Base-by-base conservation (phyloP, 2,888 invertebrate species). In the Melinopterus prodromus region DNA sequence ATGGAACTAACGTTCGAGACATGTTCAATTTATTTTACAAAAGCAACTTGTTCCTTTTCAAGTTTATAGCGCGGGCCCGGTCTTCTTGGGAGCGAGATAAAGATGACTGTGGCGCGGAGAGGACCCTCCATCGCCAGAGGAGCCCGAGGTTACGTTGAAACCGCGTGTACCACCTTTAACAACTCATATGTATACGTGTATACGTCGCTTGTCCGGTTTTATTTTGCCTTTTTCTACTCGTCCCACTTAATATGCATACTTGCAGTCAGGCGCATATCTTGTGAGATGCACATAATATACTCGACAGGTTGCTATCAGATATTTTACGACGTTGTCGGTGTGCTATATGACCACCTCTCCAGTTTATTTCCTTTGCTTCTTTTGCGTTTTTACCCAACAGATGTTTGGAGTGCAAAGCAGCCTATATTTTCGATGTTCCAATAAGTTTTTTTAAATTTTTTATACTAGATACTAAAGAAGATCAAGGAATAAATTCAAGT, bases 11-110 rank as follows among this genome's bases (percentile, higher is more conserved):
- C 81, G 82, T 79, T 78, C 82, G 80, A 83, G 83, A 82, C 82
- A 80, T 82, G 83, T 84, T 83, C 83, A 85, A 84, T 85, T 84
- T 84, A 84, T 83, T 82, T 83, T 80, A 84, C 83, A 81, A 81
- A 82, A 78, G 78, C 77, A 53, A 70, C 16, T 53, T 76, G 69
- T 77, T 79, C 77, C 76, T 80, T 82, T 79, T 78, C 78, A 53
- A 53, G 76, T 74, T 16, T 37, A 53, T 70, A 26, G 16, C 9
- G 16, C n/a, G 70, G 77, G 78, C 71, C 78, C 77, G 72, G 80
- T 77, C 35, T 76, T 15, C 35, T 76, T 70, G 16, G 69, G 78
- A 81, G 77, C 79, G 69, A 77, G 77, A 77, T 38, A 77, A 76
- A 76, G 75, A 78, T 79, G 78, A 77, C 70, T 76, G 77, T 1